Base-by-base conservation (phyloP, 2,888 invertebrate genomes). In the Crioceris asparagi region DNA sequence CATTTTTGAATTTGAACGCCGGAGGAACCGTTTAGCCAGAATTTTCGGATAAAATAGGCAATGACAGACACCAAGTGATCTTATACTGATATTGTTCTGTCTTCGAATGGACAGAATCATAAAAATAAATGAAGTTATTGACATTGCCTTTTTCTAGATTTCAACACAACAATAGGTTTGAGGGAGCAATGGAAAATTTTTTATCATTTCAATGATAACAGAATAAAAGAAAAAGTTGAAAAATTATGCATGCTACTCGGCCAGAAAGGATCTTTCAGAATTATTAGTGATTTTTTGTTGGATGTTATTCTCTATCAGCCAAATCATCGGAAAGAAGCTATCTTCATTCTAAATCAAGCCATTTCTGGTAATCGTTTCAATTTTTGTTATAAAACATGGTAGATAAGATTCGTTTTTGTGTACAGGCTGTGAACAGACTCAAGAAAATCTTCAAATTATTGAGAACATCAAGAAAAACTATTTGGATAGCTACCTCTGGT, bases 121-220 rank as follows among this genome's bases (percentile, higher is more conserved):
- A n/a, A n/a, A n/a, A n/a, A n/a, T n/a, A n/a, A n/a, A n/a, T n/a
- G n/a, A n/a, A n/a, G n/a, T n/a, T n/a, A n/a, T n/a, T n/a, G n/a
- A n/a, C n/a, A n/a, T n/a, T n/a, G n/a, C n/a, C n/a, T n/a, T n/a
- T n/a, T n/a, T n/a, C n/a, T n/a, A n/a, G n/a, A n/a, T n/a, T n/a
- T n/a, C n/a, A n/a, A n/a, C n/a, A n/a, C n/a, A n/a, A n/a, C n/a
- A n/a, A n/a, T n/a, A n/a, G n/a, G n/a, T n/a, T n/a, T n/a, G n/a
- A n/a, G n/a, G n/a, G n/a, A n/a, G n/a, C n/a, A 2, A 12, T 85
- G 84, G 84, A 73, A 75, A 39, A 64, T 65, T 32, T 77, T 79
- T 40, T 72, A 70, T 36, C 72, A 78, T 60, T 65, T 83, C 33
- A 68, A 67, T 40, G 66, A 70, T 8, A 51, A 59, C 16, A 54